Percentiles rank a stretch among this genome's conserved stretches.
These are phyloP conservation scores for Linnaemya vulpina DNA, from an alignment of 2,888 invertebrate species.

Conservation along the genomic window DNA sequence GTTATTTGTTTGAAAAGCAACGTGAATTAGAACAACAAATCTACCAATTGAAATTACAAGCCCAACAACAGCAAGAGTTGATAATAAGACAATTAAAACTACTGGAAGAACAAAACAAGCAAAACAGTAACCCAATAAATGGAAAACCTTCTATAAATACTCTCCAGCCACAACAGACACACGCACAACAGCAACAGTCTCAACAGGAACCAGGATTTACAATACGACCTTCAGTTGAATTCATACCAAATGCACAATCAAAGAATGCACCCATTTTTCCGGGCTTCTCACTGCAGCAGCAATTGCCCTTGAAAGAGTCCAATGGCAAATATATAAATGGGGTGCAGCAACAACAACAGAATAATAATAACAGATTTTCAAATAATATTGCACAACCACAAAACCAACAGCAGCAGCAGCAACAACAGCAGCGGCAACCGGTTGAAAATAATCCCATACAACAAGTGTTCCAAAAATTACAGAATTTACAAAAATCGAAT, in stretches of 20 bases:
- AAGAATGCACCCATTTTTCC: constrained; percentile 74
- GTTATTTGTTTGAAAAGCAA: constrained; percentile 84
- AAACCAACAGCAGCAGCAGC: constrained; percentile 60
- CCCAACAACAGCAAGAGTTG: constrained; percentile 88
- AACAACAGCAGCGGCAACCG: constrained; percentile 68
- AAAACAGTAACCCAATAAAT: constrained; percentile 49
- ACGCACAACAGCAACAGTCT: constrained; percentile 51
- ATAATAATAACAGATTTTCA: constrained; percentile 46
- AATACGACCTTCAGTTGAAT: constrained; percentile 82
- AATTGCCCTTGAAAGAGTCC: constrained; percentile 85
- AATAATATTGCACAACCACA: constrained; percentile 69
- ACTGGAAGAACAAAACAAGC: constrained; percentile 84
- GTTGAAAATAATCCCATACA: constrained; percentile 77
- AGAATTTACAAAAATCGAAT: constrained; percentile 70
- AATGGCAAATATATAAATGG: constrained; percentile 82
- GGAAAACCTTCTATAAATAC: constrained; percentile 57
- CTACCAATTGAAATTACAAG: constrained; percentile 86
- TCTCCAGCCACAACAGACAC: constrained; percentile 39
- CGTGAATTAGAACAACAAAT: constrained; percentile 88
- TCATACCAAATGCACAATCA: constrained; percentile 80
- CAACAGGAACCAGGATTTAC: constrained; percentile 77
- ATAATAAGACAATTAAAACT: constrained; percentile 87
- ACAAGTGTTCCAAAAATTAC: constrained; percentile 77
- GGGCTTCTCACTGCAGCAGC: constrained; percentile 83
- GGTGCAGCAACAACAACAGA: constrained; percentile 54